These are phyloP conservation scores for Calcarius lapponicus DNA, from an alignment of 2,797 vertebrate species.

Conservation along the genomic window DNA sequence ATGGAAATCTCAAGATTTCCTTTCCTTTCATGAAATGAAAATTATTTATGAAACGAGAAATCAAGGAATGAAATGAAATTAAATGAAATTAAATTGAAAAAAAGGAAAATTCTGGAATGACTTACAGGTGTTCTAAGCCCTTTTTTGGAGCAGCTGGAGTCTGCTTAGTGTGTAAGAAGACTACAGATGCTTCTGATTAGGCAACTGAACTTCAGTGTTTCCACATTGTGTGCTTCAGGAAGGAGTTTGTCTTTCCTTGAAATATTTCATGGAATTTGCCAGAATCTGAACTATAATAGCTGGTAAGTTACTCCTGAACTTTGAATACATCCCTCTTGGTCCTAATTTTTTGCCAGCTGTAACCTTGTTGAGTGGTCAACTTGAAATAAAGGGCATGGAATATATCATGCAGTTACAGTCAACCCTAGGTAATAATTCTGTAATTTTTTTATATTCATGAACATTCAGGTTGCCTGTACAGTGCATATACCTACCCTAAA, in stretches of 20 bases:
- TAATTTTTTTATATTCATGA: neutral
- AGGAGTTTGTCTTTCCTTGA: neutral
- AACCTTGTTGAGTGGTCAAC: neutral
- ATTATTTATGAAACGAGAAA: neutral
- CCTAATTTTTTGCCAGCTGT: neutral
- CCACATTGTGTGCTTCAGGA: neutral
- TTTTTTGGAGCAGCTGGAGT: neutral
- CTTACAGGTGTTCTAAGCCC: neutral
- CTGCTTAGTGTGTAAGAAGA: neutral
- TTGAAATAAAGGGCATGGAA: neutral
- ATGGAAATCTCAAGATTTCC: neutral
- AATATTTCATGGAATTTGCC: neutral
- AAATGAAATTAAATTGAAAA: neutral
- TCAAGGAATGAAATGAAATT: neutral
- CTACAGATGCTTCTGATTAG: neutral
- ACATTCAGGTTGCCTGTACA: neutral
- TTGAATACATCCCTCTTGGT: rapidly evolving
- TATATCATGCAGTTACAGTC: neutral
- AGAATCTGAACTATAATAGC: neutral
- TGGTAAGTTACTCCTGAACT: neutral
- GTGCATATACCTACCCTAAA: neutral
- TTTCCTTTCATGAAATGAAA: neutral
- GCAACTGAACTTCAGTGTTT: neutral
- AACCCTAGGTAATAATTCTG: neutral
- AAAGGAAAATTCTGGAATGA: neutral